Base-by-base conservation (phyloP, 2,797 vertebrate species). In the Chaetodon trifasciatus region DNA sequence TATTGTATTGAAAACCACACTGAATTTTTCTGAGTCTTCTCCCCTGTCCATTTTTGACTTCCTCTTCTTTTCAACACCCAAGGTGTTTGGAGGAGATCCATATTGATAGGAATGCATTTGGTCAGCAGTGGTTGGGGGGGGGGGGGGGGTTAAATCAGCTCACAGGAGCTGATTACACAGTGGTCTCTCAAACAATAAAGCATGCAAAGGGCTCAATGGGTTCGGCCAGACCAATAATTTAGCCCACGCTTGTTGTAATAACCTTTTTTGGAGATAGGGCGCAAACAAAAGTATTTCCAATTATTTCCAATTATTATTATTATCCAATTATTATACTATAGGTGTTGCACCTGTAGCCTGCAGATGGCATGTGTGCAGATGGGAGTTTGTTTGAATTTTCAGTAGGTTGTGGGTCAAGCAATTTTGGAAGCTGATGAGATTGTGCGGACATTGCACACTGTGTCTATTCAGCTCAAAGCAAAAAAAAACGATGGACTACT, bases 111-210 rank as follows among this genome's bases (percentile, higher is more conserved):
- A 52, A 52, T 58, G 42, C 39, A 37, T 85, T 78, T 44, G 46
- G 67, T 57, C 64, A 47, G 37, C 58, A 28, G 37, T 40, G 67
- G 62, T 74, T 70, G 35, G n/a, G n/a, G 63, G 58, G 79, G 57
- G 47, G 63, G 57, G 32, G 6, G n/a, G 44, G 87, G 91, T 85
- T 86, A 81, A 82, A 87, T n/a, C n/a, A n/a, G n/a, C 69, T 52
- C 79, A 28, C 65, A 72, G 70, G 81, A 78, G 82, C 78, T 85
- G 79, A 87, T 87, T 86, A 79, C 75, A 80, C 47, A 57, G 63
- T 16, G 56, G 47, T 50, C 83, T 83, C 55, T 79, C 70, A 82
- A 86, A 84, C 82, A 87, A 86, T 73, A 58, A 67, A 55, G 50
- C 0, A 5, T 47, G 11, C 58, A 50, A 60, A 70, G 57, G 53